A percentile compares a stretch with the other conserved stretches of the same genome.
phyloP scores from a whole-genome alignment of 2,888 invertebrate genomes.

The Halocaridina rubra region DNA sequence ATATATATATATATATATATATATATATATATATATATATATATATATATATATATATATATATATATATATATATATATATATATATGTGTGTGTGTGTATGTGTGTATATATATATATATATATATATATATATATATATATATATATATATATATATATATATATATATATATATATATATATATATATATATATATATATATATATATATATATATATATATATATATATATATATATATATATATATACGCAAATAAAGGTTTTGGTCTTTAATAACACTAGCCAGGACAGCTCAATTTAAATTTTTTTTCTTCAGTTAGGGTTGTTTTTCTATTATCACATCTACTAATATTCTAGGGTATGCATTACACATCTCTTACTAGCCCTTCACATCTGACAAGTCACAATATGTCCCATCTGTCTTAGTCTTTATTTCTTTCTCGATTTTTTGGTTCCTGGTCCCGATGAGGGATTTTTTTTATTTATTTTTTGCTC shows the following conservation, averaged over 20 bases:
- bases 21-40: not conserved
- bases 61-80: not conserved
- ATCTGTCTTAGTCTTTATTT: no score
- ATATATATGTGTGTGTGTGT: not conserved
- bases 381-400: no score
- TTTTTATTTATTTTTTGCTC: no score
- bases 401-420: no score
- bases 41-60: not conserved
- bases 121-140: not conserved
- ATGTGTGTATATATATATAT: not conserved
- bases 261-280: no score
- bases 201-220: slow-evolving; percentile 1
- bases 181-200: slow-evolving; percentile 20
- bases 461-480: no score
- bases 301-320: no score
- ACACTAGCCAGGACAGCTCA: no score
- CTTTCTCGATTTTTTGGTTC: no score
- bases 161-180: slow-evolving; percentile 5
- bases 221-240: not conserved
- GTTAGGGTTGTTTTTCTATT: no score
- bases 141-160: not conserved
- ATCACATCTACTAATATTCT: no score
- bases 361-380: no score
- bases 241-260: not conserved
- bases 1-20: not conserved